Conservation (phyloP, 2,888 invertebrate species). For the Drosophila affinis region DNA sequence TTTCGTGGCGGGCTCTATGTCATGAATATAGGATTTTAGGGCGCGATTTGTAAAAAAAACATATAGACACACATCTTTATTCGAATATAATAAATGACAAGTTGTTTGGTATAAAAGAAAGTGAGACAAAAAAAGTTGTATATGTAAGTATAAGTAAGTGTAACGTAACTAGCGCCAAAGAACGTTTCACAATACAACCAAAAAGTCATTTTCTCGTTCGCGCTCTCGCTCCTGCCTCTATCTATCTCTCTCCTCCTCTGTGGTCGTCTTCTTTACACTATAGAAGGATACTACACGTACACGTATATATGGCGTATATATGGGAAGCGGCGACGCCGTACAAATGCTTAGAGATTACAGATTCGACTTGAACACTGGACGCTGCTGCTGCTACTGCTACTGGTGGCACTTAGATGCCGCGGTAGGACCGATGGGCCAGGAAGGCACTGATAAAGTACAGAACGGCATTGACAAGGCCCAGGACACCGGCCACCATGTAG, state of each 20-base stretch:
- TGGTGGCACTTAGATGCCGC: slow-evolving; percentile 86
- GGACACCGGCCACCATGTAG: slow-evolving; percentile 88
- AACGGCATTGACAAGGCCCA: slow-evolving; percentile 89
- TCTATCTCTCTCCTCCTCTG: slow-evolving; percentile 2
- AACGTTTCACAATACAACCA: slow-evolving; percentile 54
- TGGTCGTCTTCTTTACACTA: not conserved
- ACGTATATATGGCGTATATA: slow-evolving; percentile 6
- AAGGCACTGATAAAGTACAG: slow-evolving; percentile 91
- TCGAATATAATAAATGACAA: slow-evolving; percentile 67
- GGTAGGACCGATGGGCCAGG: slow-evolving; percentile 90
- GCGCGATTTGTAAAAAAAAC: slow-evolving; percentile 54
- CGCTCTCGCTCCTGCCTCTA: slow-evolving; percentile 8
- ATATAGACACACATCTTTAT: slow-evolving; percentile 65
- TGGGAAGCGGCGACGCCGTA: slow-evolving; percentile 11
- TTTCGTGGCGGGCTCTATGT: too few species aligned
- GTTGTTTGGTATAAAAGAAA: slow-evolving; percentile 63
- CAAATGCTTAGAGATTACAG: slow-evolving; percentile 49
- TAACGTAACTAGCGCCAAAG: slow-evolving; percentile 44
- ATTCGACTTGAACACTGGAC: slow-evolving; percentile 34
- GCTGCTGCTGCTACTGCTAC: slow-evolving; percentile 1
- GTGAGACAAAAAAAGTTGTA: slow-evolving; percentile 47
- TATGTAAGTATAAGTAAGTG: slow-evolving; percentile 33
- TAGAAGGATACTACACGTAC: slow-evolving; percentile 1
- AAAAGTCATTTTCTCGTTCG: slow-evolving; percentile 41
- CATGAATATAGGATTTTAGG: too few species aligned